phyloP scores from a whole-genome alignment of 1,140 invertebrate genomes.

The Mylabris phalerata region DNA sequence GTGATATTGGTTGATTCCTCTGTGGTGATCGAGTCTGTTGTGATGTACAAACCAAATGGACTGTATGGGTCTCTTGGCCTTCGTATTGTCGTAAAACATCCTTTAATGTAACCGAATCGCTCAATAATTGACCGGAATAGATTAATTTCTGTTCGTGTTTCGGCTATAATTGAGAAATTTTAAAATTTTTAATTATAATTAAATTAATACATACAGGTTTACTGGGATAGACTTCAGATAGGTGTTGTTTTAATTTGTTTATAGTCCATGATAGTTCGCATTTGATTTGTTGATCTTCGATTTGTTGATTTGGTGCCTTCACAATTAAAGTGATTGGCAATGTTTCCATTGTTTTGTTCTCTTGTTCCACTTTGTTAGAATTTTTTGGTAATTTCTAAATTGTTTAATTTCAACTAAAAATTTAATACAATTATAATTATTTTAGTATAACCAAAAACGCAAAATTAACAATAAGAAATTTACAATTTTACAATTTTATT shows the following conservation, averaged over 20 bases:
- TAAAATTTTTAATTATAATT: not conserved
- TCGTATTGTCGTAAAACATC: slow-evolving; percentile 73
- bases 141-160: slow-evolving; percentile 79
- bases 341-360: slow-evolving; percentile 40
- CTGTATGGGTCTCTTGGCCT: slow-evolving; percentile 63
- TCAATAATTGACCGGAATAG: slow-evolving; percentile 81
- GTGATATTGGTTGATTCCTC: not conserved
- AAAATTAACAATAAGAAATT: not conserved
- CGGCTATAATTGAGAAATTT: slow-evolving; percentile 51
- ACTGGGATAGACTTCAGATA: slow-evolving; percentile 78
- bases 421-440: not conserved
- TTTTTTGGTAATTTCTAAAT: not conserved
- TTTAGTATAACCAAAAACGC: not conserved
- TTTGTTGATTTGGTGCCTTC: slow-evolving; percentile 82
- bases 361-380: slow-evolving; percentile 19
- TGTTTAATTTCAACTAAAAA: slow-evolving; percentile 1
- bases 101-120: slow-evolving; percentile 67
- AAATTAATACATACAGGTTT: slow-evolving; percentile 67
- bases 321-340: slow-evolving; percentile 66
- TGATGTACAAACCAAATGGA: slow-evolving; percentile 73
- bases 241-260: slow-evolving; percentile 70
- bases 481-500: slow-evolving; percentile 2
- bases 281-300: slow-evolving; percentile 77
- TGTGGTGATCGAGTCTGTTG: slow-evolving; percentile 22
- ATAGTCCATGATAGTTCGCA: slow-evolving; percentile 82